Conservation (phyloP, 1,140 invertebrate genomes). For the Telenomus remus region DNA sequence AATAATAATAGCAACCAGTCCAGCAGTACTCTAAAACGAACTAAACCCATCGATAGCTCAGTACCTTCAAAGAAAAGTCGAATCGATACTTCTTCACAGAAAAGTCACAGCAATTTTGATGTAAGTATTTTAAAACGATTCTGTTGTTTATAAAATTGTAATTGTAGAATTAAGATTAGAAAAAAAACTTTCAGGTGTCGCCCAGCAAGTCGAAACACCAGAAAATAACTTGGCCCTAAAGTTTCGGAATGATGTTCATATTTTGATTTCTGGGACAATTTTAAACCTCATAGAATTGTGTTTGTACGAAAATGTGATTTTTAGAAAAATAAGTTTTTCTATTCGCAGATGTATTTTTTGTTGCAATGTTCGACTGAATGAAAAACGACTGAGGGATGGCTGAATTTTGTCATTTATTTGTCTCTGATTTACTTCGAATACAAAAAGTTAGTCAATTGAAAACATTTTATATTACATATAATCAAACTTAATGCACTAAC, state of each 20-base stretch:
- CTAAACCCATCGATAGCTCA: neutral
- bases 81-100: neutral
- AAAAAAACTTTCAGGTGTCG: conserved; percentile 19
- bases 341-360: neutral
- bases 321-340: too few relatives aligned
- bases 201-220: conserved; percentile 20
- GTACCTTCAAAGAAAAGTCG: neutral
- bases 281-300: neutral
- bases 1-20: too few relatives aligned
- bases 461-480: conserved; percentile 30
- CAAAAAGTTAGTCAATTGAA: conserved; percentile 34
- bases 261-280: neutral
- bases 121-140: conserved; percentile 14
- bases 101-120: neutral
- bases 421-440: conserved; percentile 25
- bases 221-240: conserved; percentile 30
- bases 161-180: neutral
- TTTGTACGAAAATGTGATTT: too few relatives aligned
- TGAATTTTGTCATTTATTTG: conserved; percentile 32
- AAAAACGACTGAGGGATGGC: neutral
- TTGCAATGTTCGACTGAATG: neutral
- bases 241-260: neutral
- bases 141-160: too few relatives aligned
- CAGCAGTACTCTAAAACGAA: too few relatives aligned
- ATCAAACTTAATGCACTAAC: neutral